These are phyloP conservation scores for Amphiprion clarkii DNA, from an alignment of 2,797 vertebrate species.

Conservation along the genomic window DNA sequence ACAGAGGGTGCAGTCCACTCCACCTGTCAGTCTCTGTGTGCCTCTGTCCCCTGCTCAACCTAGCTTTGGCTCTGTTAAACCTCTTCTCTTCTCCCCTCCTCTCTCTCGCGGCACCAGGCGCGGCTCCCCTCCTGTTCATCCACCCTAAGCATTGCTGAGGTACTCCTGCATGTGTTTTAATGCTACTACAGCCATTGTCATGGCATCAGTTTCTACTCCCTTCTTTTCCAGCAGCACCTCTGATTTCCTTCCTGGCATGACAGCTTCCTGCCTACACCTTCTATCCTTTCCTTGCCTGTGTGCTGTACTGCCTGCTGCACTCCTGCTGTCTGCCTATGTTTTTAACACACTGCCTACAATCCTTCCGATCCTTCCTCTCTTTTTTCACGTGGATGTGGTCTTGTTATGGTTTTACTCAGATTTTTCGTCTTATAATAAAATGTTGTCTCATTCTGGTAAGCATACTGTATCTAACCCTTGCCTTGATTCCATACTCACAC, in stretches of 20 bases:
- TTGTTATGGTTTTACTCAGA: slow-evolving; percentile 28
- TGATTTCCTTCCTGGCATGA: slow-evolving; percentile 62
- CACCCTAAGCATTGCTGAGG: slow-evolving; percentile 99
- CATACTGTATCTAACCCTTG: slow-evolving; percentile 53
- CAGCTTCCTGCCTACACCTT: slow-evolving; percentile 16
- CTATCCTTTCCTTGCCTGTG: slow-evolving; percentile 19
- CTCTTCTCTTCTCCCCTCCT: slow-evolving; percentile 91
- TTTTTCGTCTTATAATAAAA: slow-evolving; percentile 44
- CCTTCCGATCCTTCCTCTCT: slow-evolving; percentile 38
- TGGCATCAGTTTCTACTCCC: slow-evolving; percentile 81
- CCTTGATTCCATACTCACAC: slow-evolving; percentile 57
- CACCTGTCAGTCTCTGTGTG: slow-evolving; percentile 75
- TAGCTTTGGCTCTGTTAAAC: slow-evolving; percentile 92
- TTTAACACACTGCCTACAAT: slow-evolving; percentile 34
- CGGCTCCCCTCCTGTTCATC: slow-evolving; percentile 99
- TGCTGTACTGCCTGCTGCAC: slow-evolving; percentile 62
- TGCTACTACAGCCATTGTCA: slow-evolving; percentile 81
- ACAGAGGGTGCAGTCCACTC: slow-evolving; percentile 62
- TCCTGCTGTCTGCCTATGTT: slow-evolving; percentile 46
- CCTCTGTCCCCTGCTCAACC: slow-evolving; percentile 75
- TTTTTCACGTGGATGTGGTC: slow-evolving; percentile 35
- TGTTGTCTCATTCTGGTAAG: slow-evolving; percentile 39
- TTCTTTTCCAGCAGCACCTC: slow-evolving; percentile 50
- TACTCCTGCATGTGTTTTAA: slow-evolving; percentile 96
- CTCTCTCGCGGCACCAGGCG: slow-evolving; percentile 92